Percentiles rank a stretch among this genome's conserved stretches.
phyloP scores from a whole-genome alignment of 2,113 vertebrate species.

The Pachyramphus minor region DNA sequence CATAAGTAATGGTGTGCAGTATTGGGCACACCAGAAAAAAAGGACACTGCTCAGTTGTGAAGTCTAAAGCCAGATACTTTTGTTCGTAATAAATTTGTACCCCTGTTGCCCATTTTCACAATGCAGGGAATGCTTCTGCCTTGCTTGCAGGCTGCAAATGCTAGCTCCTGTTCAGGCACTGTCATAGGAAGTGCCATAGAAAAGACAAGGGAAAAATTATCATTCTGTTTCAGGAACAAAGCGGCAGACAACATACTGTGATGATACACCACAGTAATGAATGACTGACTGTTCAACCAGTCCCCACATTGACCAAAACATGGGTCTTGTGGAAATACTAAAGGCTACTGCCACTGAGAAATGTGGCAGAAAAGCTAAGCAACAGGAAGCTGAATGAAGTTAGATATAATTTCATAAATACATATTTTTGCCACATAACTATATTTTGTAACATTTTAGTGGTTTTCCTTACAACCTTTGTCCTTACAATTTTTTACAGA shows the following conservation, averaged over 20 bases:
- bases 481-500: background rate
- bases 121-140: background rate
- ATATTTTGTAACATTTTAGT: background rate
- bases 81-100: background rate
- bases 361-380: background rate
- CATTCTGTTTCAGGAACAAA: background rate
- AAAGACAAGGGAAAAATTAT: background rate
- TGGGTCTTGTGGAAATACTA: background rate
- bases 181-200: background rate
- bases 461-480: background rate
- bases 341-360: background rate
- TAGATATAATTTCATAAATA: background rate
- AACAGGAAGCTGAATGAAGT: background rate
- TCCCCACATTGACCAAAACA: background rate
- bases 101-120: background rate
- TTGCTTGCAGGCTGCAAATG: background rate
- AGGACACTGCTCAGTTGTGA: accelerated
- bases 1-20: background rate
- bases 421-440: background rate
- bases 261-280: background rate
- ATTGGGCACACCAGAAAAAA: background rate
- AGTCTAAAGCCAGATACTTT: background rate
- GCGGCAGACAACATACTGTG: background rate
- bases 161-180: background rate
- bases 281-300: background rate